Conservation (phyloP, 2,888 invertebrate genomes). For the Conomelus anceps region DNA sequence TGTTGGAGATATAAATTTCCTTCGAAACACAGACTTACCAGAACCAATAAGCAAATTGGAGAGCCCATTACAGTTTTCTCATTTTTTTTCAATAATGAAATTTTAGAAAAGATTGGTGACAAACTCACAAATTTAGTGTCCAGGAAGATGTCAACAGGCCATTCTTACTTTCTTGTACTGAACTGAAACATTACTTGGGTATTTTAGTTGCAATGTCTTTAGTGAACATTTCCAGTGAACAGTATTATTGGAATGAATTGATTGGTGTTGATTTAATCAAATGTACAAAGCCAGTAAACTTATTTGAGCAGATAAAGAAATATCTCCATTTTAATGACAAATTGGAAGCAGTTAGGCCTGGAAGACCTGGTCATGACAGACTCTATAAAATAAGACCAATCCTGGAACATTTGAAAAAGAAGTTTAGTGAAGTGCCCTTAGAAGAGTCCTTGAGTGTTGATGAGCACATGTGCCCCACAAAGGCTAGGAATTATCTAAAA, state of each 20-base stretch:
- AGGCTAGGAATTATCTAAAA: conserved; percentile 32
- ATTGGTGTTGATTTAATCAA: conserved; percentile 30
- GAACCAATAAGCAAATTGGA: too few species aligned
- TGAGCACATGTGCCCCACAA: conserved; percentile 36
- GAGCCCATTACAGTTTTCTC: too few species aligned
- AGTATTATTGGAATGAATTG: conserved; percentile 33
- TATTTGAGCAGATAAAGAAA: conserved; percentile 32
- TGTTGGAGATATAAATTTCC: too few species aligned
- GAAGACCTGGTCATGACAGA: conserved; percentile 27
- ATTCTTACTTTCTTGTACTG: background rate
- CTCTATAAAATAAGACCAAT: conserved; percentile 32
- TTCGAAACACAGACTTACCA: too few species aligned
- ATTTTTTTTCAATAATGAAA: too few species aligned
- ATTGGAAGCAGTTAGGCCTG: conserved; percentile 15
- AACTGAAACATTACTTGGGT: conserved; percentile 1
- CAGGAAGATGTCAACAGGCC: too few species aligned
- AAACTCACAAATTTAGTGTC: too few species aligned
- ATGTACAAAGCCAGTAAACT: conserved; percentile 33
- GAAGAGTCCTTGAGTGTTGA: conserved; percentile 33
- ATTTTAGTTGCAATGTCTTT: conserved; percentile 27
- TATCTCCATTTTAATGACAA: conserved; percentile 35
- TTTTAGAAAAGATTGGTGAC: too few species aligned
- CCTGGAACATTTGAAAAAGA: conserved; percentile 26
- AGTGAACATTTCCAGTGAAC: conserved; percentile 30
- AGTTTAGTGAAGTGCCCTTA: conserved; percentile 29